These are phyloP conservation scores for Harpagus bidentatus DNA, from an alignment of 2,113 vertebrate species.

Conservation along the genomic window DNA sequence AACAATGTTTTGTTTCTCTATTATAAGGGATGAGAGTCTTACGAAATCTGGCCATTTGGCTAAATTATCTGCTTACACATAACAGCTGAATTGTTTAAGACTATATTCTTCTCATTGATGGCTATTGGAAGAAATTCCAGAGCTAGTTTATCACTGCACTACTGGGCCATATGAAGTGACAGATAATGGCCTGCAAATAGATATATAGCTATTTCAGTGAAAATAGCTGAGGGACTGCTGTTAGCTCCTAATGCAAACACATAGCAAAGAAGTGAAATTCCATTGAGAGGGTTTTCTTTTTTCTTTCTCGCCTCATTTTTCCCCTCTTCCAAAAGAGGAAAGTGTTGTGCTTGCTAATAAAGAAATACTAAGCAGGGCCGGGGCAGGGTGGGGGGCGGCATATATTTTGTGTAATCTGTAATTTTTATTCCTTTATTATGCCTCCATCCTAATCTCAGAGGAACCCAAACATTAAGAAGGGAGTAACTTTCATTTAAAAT, in stretches of 20 bases:
- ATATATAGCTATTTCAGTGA: neutral
- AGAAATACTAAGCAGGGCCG: neutral
- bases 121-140: neutral
- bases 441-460: neutral
- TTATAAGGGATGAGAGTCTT: neutral
- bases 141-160: neutral
- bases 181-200: neutral
- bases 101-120: neutral
- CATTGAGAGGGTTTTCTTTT: neutral
- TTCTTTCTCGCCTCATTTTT: neutral
- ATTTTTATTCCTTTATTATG: neutral
- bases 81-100: neutral
- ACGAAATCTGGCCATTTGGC: neutral
- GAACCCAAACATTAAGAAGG: neutral
- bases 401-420: neutral
- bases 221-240: neutral
- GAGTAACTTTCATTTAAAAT: neutral
- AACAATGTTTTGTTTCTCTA: neutral
- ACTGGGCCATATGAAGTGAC: neutral
- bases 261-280: neutral
- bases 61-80: neutral
- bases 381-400: rapidly evolving
- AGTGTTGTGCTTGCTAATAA: neutral
- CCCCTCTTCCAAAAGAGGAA: neutral
- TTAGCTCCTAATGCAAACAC: neutral